Percentiles rank a stretch among this genome's conserved stretches.
These are phyloP conservation scores for Astreopora myriophthalma DNA, from an alignment of 64 coral and sea anemone genomes.

Conservation along the genomic window DNA sequence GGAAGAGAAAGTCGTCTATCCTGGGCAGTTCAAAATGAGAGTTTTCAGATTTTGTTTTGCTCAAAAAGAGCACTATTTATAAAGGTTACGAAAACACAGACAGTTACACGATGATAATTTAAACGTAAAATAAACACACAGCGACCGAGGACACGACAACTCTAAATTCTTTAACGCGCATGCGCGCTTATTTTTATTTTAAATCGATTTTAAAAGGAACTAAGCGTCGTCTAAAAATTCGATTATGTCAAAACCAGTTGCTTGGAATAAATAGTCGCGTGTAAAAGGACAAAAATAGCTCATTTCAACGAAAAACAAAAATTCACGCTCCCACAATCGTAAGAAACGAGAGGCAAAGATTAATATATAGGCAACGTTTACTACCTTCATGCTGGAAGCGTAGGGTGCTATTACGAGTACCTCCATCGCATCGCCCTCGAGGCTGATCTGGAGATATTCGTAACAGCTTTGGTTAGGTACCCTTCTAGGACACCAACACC, in stretches of 20 bases:
- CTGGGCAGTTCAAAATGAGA: too few relatives aligned
- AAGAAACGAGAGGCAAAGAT: not conserved
- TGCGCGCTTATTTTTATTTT: not conserved
- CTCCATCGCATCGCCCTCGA: conserved; percentile 31
- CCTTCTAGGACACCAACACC: conserved; percentile 40
- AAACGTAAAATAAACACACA: not conserved
- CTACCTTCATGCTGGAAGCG: not conserved
- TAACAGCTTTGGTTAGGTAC: conserved; percentile 56
- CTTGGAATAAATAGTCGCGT: not conserved
- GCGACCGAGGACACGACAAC: not conserved
- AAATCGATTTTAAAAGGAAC: not conserved
- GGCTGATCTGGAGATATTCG: conserved; percentile 48
- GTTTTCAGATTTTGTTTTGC: too few relatives aligned
- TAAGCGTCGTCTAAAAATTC: not conserved
- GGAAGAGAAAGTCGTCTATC: too few relatives aligned
- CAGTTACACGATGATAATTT: not conserved
- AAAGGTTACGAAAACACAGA: not conserved
- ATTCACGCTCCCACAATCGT: not conserved
- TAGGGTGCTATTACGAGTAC: conserved; percentile 33
- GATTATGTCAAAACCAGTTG: not conserved
- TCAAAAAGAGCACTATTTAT: too few relatives aligned
- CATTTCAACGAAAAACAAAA: not conserved
- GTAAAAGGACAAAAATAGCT: not conserved
- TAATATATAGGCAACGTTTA: not conserved
- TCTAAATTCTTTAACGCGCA: not conserved